These are phyloP conservation scores for Casuarius casuarius DNA, from an alignment of 2,113 vertebrate species.

Conservation along the genomic window DNA sequence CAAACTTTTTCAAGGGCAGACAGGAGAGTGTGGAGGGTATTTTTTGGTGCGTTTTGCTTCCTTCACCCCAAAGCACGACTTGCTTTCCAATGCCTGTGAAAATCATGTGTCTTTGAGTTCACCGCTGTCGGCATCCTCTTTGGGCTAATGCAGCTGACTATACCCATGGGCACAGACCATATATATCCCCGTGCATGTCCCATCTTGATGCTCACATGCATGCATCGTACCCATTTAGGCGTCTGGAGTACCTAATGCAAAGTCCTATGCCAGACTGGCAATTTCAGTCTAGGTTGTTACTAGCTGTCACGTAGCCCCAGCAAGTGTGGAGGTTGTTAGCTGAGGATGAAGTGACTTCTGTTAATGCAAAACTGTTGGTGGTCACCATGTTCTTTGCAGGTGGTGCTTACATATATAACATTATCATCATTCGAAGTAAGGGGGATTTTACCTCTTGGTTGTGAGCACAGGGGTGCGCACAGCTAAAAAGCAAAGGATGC, in stretches of 20 bases:
- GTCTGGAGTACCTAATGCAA: not conserved
- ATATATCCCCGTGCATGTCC: not conserved
- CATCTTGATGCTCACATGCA: not conserved
- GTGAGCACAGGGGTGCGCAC: not conserved
- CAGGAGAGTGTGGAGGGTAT: too few relatives aligned
- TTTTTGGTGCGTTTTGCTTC: not conserved
- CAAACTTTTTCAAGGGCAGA: too few relatives aligned
- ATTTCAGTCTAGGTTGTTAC: not conserved
- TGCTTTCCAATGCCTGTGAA: not conserved
- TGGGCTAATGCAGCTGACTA: not conserved
- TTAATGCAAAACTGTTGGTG: not conserved
- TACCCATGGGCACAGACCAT: fast-evolving
- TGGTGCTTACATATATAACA: not conserved
- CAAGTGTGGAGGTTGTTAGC: not conserved
- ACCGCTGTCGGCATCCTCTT: fast-evolving
- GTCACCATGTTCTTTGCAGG: not conserved
- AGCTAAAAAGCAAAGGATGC: not conserved
- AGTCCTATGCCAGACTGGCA: not conserved
- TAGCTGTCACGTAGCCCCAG: not conserved
- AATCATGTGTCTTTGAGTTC: not conserved
- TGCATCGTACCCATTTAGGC: not conserved
- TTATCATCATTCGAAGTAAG: not conserved
- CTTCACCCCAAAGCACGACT: not conserved
- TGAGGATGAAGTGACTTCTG: not conserved
- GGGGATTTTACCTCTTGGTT: not conserved